A percentile compares a stretch with the other conserved stretches of the same genome.
Evolutionary conservation across 2,113 vertebrate genomes (phyloP).

Genomic region (Chaetorhynchus papuensis): DNA sequence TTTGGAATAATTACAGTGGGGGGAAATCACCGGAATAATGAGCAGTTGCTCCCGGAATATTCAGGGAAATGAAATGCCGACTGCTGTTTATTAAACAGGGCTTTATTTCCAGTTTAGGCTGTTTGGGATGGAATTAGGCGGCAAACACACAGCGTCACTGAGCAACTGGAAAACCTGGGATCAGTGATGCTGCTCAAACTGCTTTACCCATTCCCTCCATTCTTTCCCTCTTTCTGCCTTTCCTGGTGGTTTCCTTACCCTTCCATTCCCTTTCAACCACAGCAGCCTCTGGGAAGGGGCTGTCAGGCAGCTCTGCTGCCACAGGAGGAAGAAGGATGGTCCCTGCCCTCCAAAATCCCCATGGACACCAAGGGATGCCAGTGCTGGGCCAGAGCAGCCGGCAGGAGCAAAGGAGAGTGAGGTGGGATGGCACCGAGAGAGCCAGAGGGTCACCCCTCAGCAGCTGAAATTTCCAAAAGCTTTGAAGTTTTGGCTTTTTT

Average conservation of each 20-base stretch:
- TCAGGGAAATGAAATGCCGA: conserved; percentile 66
- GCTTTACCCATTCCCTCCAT: fast-evolving
- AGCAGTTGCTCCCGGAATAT: conserved; percentile 69
- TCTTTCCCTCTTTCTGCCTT: background rate
- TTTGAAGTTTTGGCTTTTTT: background rate
- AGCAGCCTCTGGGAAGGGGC: background rate
- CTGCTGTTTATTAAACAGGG: conserved; percentile 68
- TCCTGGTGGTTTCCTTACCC: background rate
- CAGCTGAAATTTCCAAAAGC: background rate
- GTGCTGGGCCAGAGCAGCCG: fast-evolving
- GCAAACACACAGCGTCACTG: conserved; percentile 33
- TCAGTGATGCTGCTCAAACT: background rate
- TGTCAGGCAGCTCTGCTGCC: background rate
- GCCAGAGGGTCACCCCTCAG: background rate
- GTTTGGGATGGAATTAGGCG: conserved; percentile 66
- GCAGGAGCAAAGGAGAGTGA: background rate
- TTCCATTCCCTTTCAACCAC: background rate
- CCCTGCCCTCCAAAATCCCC: background rate
- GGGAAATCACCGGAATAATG: conserved; percentile 69
- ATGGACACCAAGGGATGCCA: fast-evolving
- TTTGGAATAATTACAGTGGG: conserved; percentile 67
- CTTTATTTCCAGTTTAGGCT: conserved; percentile 71
- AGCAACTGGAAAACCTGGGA: conserved; percentile 10
- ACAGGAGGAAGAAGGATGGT: background rate
- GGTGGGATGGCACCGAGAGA: background rate